Conservation (phyloP, 2,797 vertebrate genomes). For the Sebastes cheni region DNA sequence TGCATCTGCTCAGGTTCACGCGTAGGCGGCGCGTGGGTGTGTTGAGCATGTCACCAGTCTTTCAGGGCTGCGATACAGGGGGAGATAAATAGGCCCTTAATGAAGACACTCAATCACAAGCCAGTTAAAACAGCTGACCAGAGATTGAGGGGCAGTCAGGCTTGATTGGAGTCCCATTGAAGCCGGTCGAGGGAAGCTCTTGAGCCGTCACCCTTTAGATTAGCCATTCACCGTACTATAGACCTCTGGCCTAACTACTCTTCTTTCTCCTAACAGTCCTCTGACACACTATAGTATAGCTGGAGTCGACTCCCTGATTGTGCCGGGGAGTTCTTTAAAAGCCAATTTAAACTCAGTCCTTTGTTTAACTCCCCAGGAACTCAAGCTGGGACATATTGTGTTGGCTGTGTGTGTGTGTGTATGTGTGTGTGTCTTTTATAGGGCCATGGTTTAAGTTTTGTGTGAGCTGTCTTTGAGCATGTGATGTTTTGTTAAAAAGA, state of each 20-base stretch:
- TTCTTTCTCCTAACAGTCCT: conserved; percentile 60
- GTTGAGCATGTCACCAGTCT: conserved; percentile 64
- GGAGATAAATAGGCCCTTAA: conserved; percentile 79
- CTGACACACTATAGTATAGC: conserved; percentile 65
- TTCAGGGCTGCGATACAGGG: conserved; percentile 56
- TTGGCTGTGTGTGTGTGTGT: conserved; percentile 29
- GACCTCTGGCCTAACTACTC: conserved; percentile 57
- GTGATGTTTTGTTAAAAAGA: conserved; percentile 69
- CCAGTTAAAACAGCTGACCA: conserved; percentile 76
- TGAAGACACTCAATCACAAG: conserved; percentile 80
- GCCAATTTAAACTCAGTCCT: conserved; percentile 69
- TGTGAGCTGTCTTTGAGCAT: conserved; percentile 50
- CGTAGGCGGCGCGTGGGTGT: conserved; percentile 56
- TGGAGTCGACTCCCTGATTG: conserved; percentile 65
- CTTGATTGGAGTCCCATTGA: conserved; percentile 72
- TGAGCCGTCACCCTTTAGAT: conserved; percentile 74
- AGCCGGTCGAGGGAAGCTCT: conserved; percentile 57
- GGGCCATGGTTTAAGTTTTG: conserved; percentile 34
- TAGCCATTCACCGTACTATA: conserved; percentile 70
- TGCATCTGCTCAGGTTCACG: conserved; percentile 52
- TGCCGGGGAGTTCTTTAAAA: conserved; percentile 74
- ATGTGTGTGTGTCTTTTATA: conserved; percentile 19
- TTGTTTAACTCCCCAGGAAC: conserved; percentile 72
- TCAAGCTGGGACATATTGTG: conserved; percentile 55
- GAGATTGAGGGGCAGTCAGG: conserved; percentile 67